These are phyloP conservation scores for Sternotherus odoratus DNA, from an alignment of 2,797 vertebrate genomes.

Conservation along the genomic window DNA sequence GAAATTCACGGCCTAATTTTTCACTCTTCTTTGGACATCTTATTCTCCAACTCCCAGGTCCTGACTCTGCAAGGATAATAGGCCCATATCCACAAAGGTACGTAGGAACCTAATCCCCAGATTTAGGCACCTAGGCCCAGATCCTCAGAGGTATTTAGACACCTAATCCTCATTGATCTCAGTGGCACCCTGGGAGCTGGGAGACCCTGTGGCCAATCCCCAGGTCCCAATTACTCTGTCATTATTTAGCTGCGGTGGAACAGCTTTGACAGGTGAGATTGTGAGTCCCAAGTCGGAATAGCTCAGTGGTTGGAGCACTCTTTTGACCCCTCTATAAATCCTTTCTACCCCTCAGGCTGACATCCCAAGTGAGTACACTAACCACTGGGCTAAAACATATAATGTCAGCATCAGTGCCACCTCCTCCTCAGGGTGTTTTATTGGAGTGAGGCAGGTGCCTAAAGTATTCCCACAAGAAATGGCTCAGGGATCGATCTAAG, in stretches of 20 bases:
- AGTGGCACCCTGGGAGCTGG: not conserved
- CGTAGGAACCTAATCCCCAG: too few relatives aligned
- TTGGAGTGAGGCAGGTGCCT: not conserved
- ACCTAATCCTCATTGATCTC: not conserved
- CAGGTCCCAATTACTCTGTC: not conserved
- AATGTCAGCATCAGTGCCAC: not conserved
- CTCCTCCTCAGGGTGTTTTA: not conserved
- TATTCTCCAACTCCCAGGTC: not conserved
- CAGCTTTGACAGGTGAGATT: not conserved
- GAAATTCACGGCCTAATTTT: not conserved
- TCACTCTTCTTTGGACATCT: not conserved
- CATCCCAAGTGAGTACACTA: not conserved
- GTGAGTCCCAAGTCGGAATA: not conserved
- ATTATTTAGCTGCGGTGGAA: not conserved
- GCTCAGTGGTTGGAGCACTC: not conserved
- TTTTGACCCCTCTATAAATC: not conserved
- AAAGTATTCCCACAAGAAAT: not conserved
- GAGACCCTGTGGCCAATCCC: not conserved
- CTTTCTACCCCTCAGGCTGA: not conserved
- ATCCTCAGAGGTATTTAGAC: not conserved
- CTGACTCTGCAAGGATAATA: not conserved
- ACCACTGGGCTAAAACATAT: not conserved
- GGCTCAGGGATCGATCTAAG: not conserved
- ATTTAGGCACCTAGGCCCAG: not conserved
- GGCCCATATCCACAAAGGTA: too few relatives aligned